phyloP scores from a whole-genome alignment of 2,888 invertebrate genomes.

The Athalia cordata region DNA sequence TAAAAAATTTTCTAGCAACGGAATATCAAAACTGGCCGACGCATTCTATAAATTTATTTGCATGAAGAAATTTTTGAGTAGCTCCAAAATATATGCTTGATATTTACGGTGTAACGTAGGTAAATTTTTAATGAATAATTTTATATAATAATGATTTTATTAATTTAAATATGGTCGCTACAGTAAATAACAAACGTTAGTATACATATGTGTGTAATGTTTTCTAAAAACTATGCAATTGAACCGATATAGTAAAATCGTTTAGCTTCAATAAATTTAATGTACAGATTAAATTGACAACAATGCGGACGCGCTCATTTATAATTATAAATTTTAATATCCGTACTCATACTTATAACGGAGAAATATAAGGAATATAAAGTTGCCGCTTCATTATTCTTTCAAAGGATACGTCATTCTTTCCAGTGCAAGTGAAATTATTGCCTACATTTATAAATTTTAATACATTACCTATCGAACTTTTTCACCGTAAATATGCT shows the following conservation, averaged over 20 bases:
- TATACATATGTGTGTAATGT: constrained; percentile 31
- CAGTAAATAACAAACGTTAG: constrained; percentile 57
- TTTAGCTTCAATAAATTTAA: constrained; percentile 20
- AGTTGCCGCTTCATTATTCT: constrained; percentile 30
- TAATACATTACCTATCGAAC: no score
- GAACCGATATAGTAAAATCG: constrained; percentile 40
- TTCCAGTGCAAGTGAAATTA: background rate
- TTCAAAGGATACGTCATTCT: constrained; percentile 3
- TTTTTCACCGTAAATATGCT: no score
- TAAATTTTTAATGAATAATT: constrained; percentile 49
- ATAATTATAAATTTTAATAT: background rate
- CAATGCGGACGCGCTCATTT: background rate
- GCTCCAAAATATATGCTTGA: no score
- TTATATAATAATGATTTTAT: constrained; percentile 64
- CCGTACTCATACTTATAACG: background rate
- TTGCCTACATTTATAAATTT: background rate
- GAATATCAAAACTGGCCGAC: no score
- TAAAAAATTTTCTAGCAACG: no score
- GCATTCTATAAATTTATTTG: no score
- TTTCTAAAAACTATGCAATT: constrained; percentile 34
- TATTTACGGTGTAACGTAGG: constrained; percentile 53
- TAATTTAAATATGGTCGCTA: constrained; percentile 51
- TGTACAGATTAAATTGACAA: constrained; percentile 21
- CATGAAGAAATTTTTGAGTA: no score
- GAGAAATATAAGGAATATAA: background rate